Base-by-base conservation (phyloP, 2,797 vertebrate genomes). In the Lemur catta region DNA sequence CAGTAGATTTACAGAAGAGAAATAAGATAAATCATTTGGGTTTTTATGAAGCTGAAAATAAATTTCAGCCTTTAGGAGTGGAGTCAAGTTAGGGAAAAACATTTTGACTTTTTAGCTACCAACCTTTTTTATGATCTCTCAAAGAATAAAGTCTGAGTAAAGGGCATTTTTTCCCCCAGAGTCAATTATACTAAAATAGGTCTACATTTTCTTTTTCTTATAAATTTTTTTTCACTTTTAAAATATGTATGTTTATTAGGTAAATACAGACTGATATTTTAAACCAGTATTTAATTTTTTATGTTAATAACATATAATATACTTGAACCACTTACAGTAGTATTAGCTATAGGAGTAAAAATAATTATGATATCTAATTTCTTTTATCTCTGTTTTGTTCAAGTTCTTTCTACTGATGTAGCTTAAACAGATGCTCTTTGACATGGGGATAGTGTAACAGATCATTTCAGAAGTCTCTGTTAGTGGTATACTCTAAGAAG, bases 251-350 rank as follows among this genome's bases (percentile, higher is more conserved):
- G 20, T 67, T 67, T 91, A n/a, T 82, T 90, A 41, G 41, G 22
- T 69, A 75, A 97, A 84, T 75, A 71, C 3, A 74, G 43, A 28
- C 48, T 95, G 85, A 84, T 88, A 84, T 96, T 95, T 89, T 48
- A 82, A 95, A 41, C 17, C 9, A 61, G 12, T 79, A 43, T 90
- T 92, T 93, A 72, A 55, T 41, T 81, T 82, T 79, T 81, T 93
- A 79, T 71, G 20, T 84, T 82, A 76, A 41, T 85, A 65, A 67
- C 57, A 4, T 67, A 12, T 88, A 74, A 43, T 89, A 69, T 46
- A 61, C 17, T 76, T 74, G 38, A 81, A 50, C 18, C 20, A 35
- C 57, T 89, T 78, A 67, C 0, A 69, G 0, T 65, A 89, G 26
- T 72, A n/a, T 80, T 78, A 65, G 35, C 35, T 90, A 41, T 14